Conservation (phyloP, 2,888 invertebrate genomes). For the Eustalomyia histrio region DNA sequence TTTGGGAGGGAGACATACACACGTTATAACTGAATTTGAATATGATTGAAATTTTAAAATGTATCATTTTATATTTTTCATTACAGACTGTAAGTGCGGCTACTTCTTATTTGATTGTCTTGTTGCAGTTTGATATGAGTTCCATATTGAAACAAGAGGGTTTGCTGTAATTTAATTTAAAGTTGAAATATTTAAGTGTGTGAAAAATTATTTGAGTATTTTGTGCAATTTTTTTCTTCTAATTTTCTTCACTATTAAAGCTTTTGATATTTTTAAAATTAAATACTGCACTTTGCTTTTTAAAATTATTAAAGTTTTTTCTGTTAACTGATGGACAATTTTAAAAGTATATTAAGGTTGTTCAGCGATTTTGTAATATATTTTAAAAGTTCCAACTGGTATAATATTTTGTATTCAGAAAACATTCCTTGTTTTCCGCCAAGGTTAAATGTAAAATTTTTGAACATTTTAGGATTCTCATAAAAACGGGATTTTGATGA, state of each 20-base stretch:
- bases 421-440: too few species aligned
- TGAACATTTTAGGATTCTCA: too few species aligned
- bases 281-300: constrained; percentile 6
- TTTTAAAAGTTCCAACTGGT: too few species aligned
- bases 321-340: constrained; percentile 10
- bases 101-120: constrained; percentile 79
- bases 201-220: not conserved
- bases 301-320: constrained; percentile 10
- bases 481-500: too few species aligned
- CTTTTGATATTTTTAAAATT: constrained; percentile 14
- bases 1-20: not conserved
- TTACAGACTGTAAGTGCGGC: constrained; percentile 78
- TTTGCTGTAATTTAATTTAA: constrained; percentile 61
- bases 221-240: not conserved
- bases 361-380: too few species aligned
- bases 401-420: too few species aligned
- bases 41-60: not conserved
- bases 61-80: not conserved
- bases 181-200: not conserved
- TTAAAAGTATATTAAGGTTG: not conserved
- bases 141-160: constrained; percentile 74
- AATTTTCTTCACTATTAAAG: constrained; percentile 23
- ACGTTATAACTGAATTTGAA: not conserved
- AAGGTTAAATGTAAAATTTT: too few species aligned
- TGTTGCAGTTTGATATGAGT: constrained; percentile 79